phyloP scores from a whole-genome alignment of 1,140 invertebrate genomes.

The Drosophila suzukii region DNA sequence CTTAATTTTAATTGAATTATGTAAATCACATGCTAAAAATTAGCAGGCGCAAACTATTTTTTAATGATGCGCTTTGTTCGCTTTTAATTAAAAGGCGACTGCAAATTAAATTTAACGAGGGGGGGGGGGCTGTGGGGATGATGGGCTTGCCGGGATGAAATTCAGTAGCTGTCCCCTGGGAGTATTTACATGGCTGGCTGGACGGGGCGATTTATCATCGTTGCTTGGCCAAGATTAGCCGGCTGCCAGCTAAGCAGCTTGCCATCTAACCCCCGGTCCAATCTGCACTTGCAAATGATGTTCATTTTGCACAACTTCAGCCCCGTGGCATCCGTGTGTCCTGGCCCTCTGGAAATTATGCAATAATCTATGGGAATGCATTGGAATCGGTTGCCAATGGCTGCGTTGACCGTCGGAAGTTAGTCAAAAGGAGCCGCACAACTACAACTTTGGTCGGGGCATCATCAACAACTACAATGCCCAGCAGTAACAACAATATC shows the following conservation, averaged over 20 bases:
- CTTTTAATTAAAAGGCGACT: constrained; percentile 77
- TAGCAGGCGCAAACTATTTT: constrained; percentile 81
- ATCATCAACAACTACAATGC: constrained; percentile 17
- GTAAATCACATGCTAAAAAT: constrained; percentile 79
- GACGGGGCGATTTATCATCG: constrained; percentile 15
- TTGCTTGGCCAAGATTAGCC: not conserved
- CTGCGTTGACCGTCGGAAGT: constrained; percentile 57
- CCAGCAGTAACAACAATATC: constrained; percentile 11
- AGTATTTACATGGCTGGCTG: constrained; percentile 42
- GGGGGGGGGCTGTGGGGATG: too few relatives aligned
- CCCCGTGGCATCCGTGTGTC: constrained; percentile 4
- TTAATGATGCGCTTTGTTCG: constrained; percentile 70
- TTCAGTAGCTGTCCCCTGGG: constrained; percentile 2
- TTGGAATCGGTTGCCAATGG: constrained; percentile 72
- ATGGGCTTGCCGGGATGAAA: constrained; percentile 1
- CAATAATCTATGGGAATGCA: constrained; percentile 77
- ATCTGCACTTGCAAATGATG: constrained; percentile 75
- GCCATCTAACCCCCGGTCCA: constrained; percentile 40
- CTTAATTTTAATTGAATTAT: constrained; percentile 83
- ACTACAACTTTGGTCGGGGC: constrained; percentile 14
- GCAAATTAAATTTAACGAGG: constrained; percentile 78
- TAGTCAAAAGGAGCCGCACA: constrained; percentile 57
- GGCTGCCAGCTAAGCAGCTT: constrained; percentile 25
- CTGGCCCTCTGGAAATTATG: constrained; percentile 69
- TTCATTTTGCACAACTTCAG: constrained; percentile 42